Percentiles rank a stretch among this genome's conserved stretches.
Conservation (phyloP, 2,888 invertebrate species). For the Brenthis daphne region DNA sequence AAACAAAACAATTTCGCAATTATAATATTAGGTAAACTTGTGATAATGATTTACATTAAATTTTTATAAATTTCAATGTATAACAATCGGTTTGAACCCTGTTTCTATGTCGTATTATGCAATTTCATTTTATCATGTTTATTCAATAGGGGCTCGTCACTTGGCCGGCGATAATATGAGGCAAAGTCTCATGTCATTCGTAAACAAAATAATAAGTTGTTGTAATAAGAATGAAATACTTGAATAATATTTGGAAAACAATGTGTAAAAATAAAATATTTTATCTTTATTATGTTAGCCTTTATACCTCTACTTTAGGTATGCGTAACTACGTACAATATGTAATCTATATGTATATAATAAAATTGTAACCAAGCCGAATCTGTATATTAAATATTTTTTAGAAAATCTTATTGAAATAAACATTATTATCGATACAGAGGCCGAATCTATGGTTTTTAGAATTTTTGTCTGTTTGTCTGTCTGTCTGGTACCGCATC, state of each 20-base stretch:
- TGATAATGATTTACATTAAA: not conserved
- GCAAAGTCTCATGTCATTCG: not conserved
- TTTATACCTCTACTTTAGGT: not conserved
- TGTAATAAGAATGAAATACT: not conserved
- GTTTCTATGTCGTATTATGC: not conserved
- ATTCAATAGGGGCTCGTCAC: constrained; percentile 10
- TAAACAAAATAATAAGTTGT: constrained; percentile 9
- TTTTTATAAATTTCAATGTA: constrained; percentile 5
- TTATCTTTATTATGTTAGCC: not conserved
- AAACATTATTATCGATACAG: too few species aligned
- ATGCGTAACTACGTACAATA: too few species aligned
- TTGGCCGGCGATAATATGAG: not conserved
- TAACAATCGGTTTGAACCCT: not conserved
- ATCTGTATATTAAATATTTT: too few species aligned
- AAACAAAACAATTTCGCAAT: too few species aligned
- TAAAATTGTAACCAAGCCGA: too few species aligned
- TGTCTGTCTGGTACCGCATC: too few species aligned
- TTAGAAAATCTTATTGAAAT: too few species aligned
- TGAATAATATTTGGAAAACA: not conserved
- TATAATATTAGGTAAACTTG: too few species aligned
- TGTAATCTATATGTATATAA: too few species aligned
- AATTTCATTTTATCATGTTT: constrained; percentile 1
- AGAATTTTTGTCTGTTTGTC: too few species aligned
- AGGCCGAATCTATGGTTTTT: too few species aligned
- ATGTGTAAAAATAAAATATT: not conserved